These are phyloP conservation scores for Epistrophe grossulariae DNA, from an alignment of 2,888 invertebrate species.

Conservation along the genomic window DNA sequence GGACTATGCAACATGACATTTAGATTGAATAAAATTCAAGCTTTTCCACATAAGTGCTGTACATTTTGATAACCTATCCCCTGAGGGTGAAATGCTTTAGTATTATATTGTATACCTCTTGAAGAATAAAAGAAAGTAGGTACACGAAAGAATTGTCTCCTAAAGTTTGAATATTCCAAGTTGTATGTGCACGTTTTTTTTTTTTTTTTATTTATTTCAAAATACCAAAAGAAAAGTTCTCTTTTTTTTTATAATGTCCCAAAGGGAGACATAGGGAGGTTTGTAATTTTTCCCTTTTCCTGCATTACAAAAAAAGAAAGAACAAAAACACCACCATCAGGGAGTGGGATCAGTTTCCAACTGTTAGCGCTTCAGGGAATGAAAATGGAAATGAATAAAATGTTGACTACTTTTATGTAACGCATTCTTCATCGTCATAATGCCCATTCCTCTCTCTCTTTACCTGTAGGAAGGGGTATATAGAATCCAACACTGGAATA, in stretches of 20 bases:
- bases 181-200: neutral
- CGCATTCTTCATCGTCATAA: conserved; percentile 25
- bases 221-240: conserved; percentile 37
- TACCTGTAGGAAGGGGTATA: too few relatives aligned
- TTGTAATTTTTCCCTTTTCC: conserved; percentile 31
- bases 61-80: conserved; percentile 52
- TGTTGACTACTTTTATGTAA: conserved; percentile 31
- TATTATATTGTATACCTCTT: neutral
- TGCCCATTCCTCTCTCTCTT: neutral
- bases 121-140: neutral
- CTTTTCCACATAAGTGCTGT: conserved; percentile 43
- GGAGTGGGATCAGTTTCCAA: conserved; percentile 34
- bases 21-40: conserved; percentile 42
- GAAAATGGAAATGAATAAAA: conserved; percentile 36
- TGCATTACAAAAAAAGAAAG: neutral
- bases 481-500: too few relatives aligned
- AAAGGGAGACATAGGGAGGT: neutral
- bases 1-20: conserved; percentile 10
- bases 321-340: neutral
- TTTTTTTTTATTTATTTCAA: conserved; percentile 11
- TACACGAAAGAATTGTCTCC: conserved; percentile 30
- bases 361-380: conserved; percentile 47
- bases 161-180: conserved; percentile 20
- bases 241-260: conserved; percentile 50
- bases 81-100: conserved; percentile 14